Evolutionary conservation across 2,888 invertebrate species (phyloP).

Genomic region (Tribolium freemani): DNA sequence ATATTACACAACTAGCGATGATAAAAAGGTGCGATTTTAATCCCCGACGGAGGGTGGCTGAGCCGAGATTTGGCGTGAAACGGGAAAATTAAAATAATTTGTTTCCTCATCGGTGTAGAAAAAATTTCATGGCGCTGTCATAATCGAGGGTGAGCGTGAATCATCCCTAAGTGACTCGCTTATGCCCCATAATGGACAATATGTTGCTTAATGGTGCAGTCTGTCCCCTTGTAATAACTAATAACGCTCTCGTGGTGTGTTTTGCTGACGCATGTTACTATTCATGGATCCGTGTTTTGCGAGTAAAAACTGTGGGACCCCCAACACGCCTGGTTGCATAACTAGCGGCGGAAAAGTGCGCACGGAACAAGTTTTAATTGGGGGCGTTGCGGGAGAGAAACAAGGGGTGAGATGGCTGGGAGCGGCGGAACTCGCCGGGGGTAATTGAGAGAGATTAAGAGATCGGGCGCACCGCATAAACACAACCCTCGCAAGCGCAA

Average conservation of each 20-base stretch:
- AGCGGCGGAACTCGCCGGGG: constrained; percentile 57
- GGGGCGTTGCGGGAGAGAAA: constrained; percentile 51
- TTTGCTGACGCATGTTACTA: constrained; percentile 42
- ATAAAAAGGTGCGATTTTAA: constrained; percentile 65
- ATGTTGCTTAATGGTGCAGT: constrained; percentile 60
- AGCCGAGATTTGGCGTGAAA: constrained; percentile 19
- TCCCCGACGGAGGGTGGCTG: constrained; percentile 46
- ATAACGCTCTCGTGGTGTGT: constrained; percentile 52
- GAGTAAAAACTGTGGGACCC: background rate
- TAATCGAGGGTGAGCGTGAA: constrained; percentile 44
- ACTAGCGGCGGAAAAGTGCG: background rate
- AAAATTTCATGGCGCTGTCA: no score
- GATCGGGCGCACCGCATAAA: constrained; percentile 66
- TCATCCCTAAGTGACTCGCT: constrained; percentile 60
- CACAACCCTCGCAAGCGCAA: constrained; percentile 62
- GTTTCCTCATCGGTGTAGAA: constrained; percentile 9
- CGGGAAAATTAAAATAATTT: constrained; percentile 29
- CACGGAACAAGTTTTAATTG: constrained; percentile 54
- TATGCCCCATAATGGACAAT: constrained; percentile 61
- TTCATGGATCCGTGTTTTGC: constrained; percentile 39
- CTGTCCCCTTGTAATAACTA: constrained; percentile 59
- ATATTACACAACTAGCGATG: constrained; percentile 64
- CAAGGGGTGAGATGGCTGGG: constrained; percentile 53
- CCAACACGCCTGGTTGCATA: background rate
- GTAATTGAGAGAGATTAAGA: constrained; percentile 66